Conservation (phyloP, 37 sponge, comb jelly and placozoan genomes). For the Haliclona indistincta region DNA sequence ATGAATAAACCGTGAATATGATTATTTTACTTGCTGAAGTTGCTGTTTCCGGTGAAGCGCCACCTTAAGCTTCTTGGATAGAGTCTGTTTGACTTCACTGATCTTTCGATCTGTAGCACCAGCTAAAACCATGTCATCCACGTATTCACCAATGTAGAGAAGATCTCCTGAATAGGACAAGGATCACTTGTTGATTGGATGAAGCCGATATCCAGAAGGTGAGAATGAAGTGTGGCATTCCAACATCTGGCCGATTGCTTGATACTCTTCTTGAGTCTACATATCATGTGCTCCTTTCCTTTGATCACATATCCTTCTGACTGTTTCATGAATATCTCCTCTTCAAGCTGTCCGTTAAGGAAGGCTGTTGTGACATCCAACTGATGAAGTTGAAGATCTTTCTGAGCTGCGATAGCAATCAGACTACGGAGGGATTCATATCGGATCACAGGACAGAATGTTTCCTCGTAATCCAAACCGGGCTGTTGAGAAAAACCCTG, state of each 20-base stretch:
- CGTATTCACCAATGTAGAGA: background rate
- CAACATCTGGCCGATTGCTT: conserved; percentile 45
- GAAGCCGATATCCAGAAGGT: conserved; percentile 46
- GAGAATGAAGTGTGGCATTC: conserved; percentile 28
- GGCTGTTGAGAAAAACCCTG: conserved; percentile 31
- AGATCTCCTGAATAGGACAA: conserved; percentile 15
- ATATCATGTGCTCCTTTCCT: conserved; percentile 11
- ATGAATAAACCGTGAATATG: no score
- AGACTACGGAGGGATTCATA: conserved; percentile 36
- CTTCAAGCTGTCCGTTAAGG: background rate
- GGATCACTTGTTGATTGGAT: conserved; percentile 37
- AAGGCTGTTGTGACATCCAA: conserved; percentile 15
- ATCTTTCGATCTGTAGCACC: conserved; percentile 7
- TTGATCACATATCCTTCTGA: conserved; percentile 6
- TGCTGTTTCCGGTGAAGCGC: no score
- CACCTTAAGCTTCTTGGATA: background rate
- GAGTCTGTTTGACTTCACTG: conserved; percentile 27
- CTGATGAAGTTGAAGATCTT: conserved; percentile 19
- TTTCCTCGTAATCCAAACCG: conserved; percentile 44
- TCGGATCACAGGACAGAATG: conserved; percentile 30
- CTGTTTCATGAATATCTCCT: conserved; percentile 29
- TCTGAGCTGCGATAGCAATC: conserved; percentile 28
- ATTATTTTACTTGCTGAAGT: no score
- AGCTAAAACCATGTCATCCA: conserved; percentile 34
- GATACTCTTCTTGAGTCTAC: no score